Percentiles rank a stretch among this genome's conserved stretches.
phyloP scores from a whole-genome alignment of 2,113 vertebrate genomes.

The Jacana jacana region DNA sequence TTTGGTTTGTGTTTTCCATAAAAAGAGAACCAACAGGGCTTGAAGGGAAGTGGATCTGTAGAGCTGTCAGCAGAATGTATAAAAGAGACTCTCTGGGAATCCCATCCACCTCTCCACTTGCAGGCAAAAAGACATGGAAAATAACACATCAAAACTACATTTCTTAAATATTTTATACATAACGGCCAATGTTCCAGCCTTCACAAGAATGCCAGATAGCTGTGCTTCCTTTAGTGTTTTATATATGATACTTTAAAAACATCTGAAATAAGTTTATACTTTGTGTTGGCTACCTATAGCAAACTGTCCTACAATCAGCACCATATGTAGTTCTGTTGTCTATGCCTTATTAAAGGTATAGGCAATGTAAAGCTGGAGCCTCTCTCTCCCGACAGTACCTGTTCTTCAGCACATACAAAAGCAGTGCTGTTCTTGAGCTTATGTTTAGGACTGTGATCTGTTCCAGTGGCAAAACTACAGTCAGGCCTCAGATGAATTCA shows the following conservation, averaged over 20 bases:
- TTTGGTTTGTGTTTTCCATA: constrained; percentile 13
- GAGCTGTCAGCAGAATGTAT: constrained; percentile 60
- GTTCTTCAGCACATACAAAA: neutral
- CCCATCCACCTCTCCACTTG: constrained; percentile 26
- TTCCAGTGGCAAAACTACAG: neutral
- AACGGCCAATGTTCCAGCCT: constrained; percentile 39
- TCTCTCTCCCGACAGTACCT: neutral
- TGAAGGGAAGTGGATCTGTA: constrained; percentile 50
- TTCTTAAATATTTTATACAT: constrained; percentile 65
- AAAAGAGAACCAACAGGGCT: neutral
- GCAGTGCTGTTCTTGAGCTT: neutral
- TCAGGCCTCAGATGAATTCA: neutral
- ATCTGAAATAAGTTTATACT: constrained; percentile 13
- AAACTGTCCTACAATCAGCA: neutral
- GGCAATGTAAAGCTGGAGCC: neutral
- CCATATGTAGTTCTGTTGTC: neutral
- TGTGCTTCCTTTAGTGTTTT: constrained; percentile 43
- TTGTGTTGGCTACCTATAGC: neutral
- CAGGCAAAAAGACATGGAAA: constrained; percentile 38
- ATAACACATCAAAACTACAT: constrained; percentile 60
- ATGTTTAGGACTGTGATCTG: neutral
- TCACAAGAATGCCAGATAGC: constrained; percentile 22
- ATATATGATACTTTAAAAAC: constrained; percentile 39
- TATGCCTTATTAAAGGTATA: neutral
- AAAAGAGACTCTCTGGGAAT: constrained; percentile 56